phyloP scores from a whole-genome alignment of 2,113 vertebrate species.

The Boulengeromyrus knoepffleri region DNA sequence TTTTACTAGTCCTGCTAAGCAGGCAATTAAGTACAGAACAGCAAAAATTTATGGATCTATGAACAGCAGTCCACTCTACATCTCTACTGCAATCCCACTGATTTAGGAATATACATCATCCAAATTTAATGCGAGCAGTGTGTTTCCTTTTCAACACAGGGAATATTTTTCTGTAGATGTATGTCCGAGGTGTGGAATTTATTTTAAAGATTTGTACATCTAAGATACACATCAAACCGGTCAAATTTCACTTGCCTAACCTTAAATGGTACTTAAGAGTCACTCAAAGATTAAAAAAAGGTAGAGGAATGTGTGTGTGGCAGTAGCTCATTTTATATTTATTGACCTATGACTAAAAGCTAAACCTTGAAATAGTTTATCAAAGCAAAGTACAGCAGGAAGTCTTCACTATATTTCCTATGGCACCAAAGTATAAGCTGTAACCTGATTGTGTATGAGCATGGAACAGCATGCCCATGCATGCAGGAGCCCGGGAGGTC shows the following conservation, averaged over 20 bases:
- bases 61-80: not conserved
- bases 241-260: not conserved
- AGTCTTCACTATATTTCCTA: not conserved
- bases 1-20: not conserved
- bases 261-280: not conserved
- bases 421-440: not conserved
- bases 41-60: not conserved
- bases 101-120: not conserved
- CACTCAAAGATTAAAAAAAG: not conserved
- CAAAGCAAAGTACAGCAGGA: slow-evolving; percentile 1
- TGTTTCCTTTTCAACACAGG: not conserved
- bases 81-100: not conserved
- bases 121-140: not conserved
- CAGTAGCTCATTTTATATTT: not conserved
- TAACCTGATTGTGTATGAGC: not conserved
- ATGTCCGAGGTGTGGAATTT: not conserved
- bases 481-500: slow-evolving; percentile 26
- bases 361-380: not conserved
- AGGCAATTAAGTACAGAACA: not conserved
- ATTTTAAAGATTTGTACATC: not conserved
- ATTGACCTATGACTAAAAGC: not conserved
- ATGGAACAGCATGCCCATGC: slow-evolving; percentile 53
- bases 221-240: not conserved
- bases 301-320: not conserved
- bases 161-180: not conserved